Evolutionary conservation across 2,888 invertebrate species (phyloP), one percentile per base, ranked within the genome.

Genomic region (Watsonalla binaria): DNA sequence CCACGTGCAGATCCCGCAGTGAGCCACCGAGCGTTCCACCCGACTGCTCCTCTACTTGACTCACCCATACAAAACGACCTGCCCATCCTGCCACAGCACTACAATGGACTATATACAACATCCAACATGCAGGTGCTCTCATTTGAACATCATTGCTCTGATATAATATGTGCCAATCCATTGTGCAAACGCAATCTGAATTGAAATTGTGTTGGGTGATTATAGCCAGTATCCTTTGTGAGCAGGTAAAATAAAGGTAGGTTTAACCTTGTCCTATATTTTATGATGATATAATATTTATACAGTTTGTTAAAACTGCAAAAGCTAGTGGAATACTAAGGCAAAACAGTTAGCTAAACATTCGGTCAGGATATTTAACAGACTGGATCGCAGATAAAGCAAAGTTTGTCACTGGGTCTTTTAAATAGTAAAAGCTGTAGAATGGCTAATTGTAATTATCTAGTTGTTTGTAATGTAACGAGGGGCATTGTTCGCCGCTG

Each of bases 31-130:
- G 63, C 82, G 90, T 90, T 90, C 88, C 90, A 86, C 83, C 62
- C 85, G 77, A 78, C 66, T 75, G 87, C 74, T 82, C 86, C 86
- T 85, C 84, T 88, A 88, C 89, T 86, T 88, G 87, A 89, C 86
- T 87, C 82, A 74, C 70, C 69, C 61, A 63, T 63, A 57, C 57
- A 60, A 54, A 47, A 51, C 58, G 73, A 75, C 85, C 75, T 75
- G 78, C 86, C 88, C 87, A 86, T 80, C 84, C 84, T 75, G 74
- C 69, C 66, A 62, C 62, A 48, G 54, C 62, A 60, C 63, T 65
- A 86, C 84, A 89, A 86, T 84, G 69, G 68, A 61, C 62, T 80
- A 79, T 82, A 83, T 86, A 72, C 82, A 81, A 70, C 82, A 79
- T 69, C 72, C 63, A 72, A 62, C 66, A 68, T 66, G 62, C 64